Base-by-base conservation (phyloP, 2,113 vertebrate species). In the Mellivora capensis region DNA sequence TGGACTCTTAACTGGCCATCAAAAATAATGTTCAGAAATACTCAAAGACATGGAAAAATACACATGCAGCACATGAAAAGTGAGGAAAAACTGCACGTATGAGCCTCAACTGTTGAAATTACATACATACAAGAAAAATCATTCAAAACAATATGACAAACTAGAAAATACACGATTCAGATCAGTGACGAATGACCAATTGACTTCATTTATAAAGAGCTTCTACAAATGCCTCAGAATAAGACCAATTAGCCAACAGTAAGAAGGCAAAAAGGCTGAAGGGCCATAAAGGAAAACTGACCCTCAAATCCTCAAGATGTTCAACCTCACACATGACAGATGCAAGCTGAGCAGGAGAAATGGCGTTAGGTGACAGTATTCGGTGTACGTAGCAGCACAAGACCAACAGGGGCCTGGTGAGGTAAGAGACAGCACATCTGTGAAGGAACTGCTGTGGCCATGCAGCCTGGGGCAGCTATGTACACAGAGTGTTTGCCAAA, bases 71-170 rank as follows among this genome's bases (percentile, higher is more conserved):
- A 84, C 18, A 10, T 6, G 9, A 72, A 67, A 42, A 4, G 34
- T 42, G 27, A 27, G 15, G 20, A 7, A 80, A 94, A 80, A 44
- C 27, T 62, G 11, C 39, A 52, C 10, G 20, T n/a, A 27, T 67
- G n/a, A 94, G 80, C 69, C 61, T 79, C 47, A 44, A 80, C 37
- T 7, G 39, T 29, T 87, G 74, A 87, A 87, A 79, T 25, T 39
- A 86, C 17, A 42, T 25, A 87, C 23, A 59, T 25, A 37, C 8
- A 44, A 23, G 37, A 23, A 59, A 87, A 87, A 80, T 18, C 21
- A 72, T 74, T 47, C 80, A 77, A 93, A 69, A 23, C 69, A 21
- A 47, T 47, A 59, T 69, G 39, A 74, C 37, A 93, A 61, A 62
- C 23, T 62, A 37, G 21, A 23, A 62, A 62, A 87, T 71, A 86